Evolutionary conservation across 2,113 vertebrate species (phyloP).

Genomic region (Eretmodus cyanostictus): DNA sequence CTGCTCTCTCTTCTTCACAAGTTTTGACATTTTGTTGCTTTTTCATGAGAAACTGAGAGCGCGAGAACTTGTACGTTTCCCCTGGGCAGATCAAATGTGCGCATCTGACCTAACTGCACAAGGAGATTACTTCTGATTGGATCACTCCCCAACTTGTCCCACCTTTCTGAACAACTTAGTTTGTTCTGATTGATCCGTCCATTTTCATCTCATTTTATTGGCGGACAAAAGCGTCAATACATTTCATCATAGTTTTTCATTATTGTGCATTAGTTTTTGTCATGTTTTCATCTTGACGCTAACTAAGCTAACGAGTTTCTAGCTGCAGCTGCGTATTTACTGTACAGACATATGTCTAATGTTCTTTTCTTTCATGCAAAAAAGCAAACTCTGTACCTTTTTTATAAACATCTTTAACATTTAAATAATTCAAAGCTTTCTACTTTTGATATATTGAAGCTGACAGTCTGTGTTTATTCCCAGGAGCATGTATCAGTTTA

Average conservation of each 20-base stretch:
- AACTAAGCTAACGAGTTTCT: background rate
- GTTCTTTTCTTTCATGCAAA: background rate
- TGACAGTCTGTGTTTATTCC: background rate
- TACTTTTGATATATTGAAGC: background rate
- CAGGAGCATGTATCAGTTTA: slow-evolving; percentile 29
- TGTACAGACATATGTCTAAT: background rate
- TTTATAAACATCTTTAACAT: background rate
- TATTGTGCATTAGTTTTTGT: background rate
- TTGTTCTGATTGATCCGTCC: background rate
- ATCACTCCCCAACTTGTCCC: background rate
- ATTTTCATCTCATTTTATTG: background rate
- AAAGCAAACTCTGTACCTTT: background rate
- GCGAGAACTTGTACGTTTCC: fast-evolving
- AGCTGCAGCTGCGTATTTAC: background rate
- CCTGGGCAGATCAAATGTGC: background rate
- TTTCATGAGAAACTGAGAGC: background rate
- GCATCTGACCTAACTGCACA: background rate
- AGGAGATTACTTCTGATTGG: background rate
- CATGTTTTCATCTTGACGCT: background rate
- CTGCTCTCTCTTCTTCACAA: background rate
- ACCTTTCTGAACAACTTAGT: background rate
- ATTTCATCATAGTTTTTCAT: background rate
- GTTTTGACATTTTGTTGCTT: background rate
- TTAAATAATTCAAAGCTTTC: background rate
- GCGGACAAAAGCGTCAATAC: fast-evolving